Percentiles rank a stretch among this genome's conserved stretches.
phyloP scores from a whole-genome alignment of 2,797 vertebrate species.

The Falco columbarius region DNA sequence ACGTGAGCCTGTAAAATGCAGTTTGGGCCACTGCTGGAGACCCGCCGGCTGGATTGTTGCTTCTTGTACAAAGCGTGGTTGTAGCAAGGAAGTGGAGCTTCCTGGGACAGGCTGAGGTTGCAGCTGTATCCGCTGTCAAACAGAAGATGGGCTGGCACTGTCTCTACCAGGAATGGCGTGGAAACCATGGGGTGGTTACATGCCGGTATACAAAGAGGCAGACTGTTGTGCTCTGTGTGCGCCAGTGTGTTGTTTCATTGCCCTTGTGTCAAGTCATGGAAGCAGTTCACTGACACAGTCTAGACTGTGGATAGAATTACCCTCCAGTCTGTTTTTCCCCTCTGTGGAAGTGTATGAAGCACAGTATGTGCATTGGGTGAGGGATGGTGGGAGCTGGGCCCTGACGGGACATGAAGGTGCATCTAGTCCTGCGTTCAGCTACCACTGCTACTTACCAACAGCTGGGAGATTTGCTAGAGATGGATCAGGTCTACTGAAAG shows the following conservation, averaged over 20 bases:
- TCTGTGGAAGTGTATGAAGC: not conserved
- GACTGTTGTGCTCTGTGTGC: rapidly evolving
- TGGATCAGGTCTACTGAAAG: not conserved
- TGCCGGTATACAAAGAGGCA: no score
- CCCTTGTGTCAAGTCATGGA: not conserved
- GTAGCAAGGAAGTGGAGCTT: not conserved
- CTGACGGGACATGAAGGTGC: not conserved
- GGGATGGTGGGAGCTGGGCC: not conserved
- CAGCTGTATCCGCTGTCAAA: not conserved
- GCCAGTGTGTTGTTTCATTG: rapidly evolving
- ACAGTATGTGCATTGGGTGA: rapidly evolving
- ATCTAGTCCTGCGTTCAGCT: not conserved
- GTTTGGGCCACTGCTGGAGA: not conserved
- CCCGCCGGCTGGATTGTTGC: not conserved
- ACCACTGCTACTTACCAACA: rapidly evolving
- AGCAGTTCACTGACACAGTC: rapidly evolving
- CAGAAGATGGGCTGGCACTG: not conserved
- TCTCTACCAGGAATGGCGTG: not conserved
- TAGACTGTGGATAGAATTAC: not conserved
- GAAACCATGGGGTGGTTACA: not conserved
- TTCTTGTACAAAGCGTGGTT: not conserved
- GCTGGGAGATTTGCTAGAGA: not conserved
- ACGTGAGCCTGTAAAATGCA: not conserved
- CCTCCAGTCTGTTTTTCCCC: rapidly evolving
- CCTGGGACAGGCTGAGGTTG: not conserved